Evolutionary conservation across 2,113 vertebrate species (phyloP), one percentile per base, ranked within the genome.

Genomic region (Scopus umbretta): DNA sequence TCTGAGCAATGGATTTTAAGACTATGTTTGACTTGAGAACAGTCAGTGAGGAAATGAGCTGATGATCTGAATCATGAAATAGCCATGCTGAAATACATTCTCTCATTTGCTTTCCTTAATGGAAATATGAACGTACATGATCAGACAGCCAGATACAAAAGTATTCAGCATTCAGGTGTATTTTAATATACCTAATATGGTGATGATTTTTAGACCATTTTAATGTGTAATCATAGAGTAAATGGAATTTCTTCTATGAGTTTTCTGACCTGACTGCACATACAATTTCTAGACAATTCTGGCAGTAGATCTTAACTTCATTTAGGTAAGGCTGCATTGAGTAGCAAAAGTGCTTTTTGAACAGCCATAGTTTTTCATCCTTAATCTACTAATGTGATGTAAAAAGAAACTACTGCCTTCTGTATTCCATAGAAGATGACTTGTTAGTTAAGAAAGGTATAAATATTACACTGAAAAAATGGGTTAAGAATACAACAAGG

Each of bases 101-200:
- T 88, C 62, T 96, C 85, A 73, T 83, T 90, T 88, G 43, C 74
- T 90, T 76, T 73, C n/a, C 27, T 80, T 88, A 94, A 75, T 76
- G 66, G 78, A 80, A 94, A 90, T 65, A 65, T 6, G 70, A 89
- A 82, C 10, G 34, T 80, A 40, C 10, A 43, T 72, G 45, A 89
- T 66, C n/a, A 66, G 81, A 62, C 5, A 80, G 67, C 11, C 40
- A 82, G 81, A 82, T 58, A 61, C 3, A 68, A 72, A 86, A 86
- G 27, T 45, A 61, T 58, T 84, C 36, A 47, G 19, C 40, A 53
- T 85, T 74, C 78, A 65, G 26, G n/a, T 63, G 9, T 40, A 63
- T n/a, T 94, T 78, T 63, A 78, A 86, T 49, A 80, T 12, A 40
- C 20, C 11, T 79, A 81, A 52, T 19, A 91, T 5, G 13, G 16